Percentiles rank a stretch among this genome's conserved stretches.
Evolutionary conservation across 2,888 invertebrate species (phyloP).

Genomic region (Caenorhabditis doughertyi): DNA sequence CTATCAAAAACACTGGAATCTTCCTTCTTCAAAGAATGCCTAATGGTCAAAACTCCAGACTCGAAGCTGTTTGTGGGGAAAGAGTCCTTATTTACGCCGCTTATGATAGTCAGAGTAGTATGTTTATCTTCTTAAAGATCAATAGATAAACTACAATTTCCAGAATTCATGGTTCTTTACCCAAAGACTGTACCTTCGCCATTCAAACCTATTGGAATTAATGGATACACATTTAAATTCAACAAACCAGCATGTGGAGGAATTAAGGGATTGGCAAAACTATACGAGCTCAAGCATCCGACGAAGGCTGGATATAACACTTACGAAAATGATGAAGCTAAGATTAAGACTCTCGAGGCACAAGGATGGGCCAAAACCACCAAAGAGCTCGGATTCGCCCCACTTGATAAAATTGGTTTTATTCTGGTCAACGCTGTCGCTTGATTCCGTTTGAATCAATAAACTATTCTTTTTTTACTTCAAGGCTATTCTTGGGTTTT

Average conservation of each 20-base stretch:
- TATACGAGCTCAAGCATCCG: conserved; percentile 10
- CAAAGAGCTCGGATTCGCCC: conserved; percentile 7
- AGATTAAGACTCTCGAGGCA: not conserved
- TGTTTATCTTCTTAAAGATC: not conserved
- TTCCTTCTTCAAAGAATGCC: not conserved
- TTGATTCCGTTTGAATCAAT: conserved; percentile 11
- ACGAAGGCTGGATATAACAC: not conserved
- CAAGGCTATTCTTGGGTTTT: no score
- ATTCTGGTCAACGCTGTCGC: conserved; percentile 10
- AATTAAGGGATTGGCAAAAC: conserved; percentile 27
- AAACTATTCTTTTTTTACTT: not conserved
- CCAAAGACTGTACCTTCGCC: not conserved
- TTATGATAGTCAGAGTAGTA: not conserved
- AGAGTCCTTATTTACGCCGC: not conserved
- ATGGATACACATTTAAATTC: not conserved
- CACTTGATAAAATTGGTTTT: conserved; percentile 30
- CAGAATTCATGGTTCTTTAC: not conserved
- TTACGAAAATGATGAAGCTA: conserved; percentile 2
- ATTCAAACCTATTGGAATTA: not conserved
- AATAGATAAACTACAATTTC: not conserved
- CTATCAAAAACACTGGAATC: not conserved
- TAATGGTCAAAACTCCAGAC: not conserved
- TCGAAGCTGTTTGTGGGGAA: not conserved
- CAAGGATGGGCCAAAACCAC: not conserved
- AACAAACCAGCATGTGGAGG: conserved; percentile 30